Evolutionary conservation across 2,888 invertebrate species (phyloP).

Genomic region (Macrophya alboannulata): DNA sequence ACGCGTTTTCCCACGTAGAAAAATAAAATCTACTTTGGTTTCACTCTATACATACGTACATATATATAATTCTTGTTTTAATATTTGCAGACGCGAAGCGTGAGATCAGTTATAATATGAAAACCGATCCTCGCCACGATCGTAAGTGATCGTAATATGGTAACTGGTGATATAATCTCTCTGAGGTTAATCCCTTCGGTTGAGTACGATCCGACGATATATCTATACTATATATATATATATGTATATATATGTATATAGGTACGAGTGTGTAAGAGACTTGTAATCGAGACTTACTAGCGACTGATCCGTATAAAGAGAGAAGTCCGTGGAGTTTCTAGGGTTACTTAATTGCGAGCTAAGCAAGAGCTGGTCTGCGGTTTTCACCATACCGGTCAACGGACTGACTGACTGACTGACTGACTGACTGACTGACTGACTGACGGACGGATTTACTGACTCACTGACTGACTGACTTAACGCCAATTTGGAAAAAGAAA

Average conservation of each 20-base stretch:
- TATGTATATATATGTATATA: neutral
- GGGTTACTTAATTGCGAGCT: conserved; percentile 51
- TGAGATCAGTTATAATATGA: conserved; percentile 24
- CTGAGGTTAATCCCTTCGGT: conserved; percentile 33
- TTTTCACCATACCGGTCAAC: conserved; percentile 44
- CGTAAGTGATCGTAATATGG: conserved; percentile 41
- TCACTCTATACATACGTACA: too few relatives aligned
- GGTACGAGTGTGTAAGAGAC: neutral
- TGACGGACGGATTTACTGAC: neutral
- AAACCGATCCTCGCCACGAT: conserved; percentile 38
- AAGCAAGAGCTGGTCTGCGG: conserved; percentile 42
- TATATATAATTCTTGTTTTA: neutral
- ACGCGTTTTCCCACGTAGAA: neutral
- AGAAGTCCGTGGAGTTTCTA: conserved; percentile 46
- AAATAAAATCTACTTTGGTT: neutral
- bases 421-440: conserved; percentile 9
- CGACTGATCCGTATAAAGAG: neutral
- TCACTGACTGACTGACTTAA: conserved; percentile 13
- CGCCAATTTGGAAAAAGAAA: neutral
- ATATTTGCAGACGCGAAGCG: conserved; percentile 5
- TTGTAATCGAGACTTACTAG: conserved; percentile 39
- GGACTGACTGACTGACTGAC: conserved; percentile 13
- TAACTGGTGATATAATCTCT: conserved; percentile 51
- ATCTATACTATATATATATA: neutral
- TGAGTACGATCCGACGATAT: neutral